These are phyloP conservation scores for Aplysina aerophoba DNA, from an alignment of 37 sponge, comb jelly and placozoan genomes.

Conservation along the genomic window DNA sequence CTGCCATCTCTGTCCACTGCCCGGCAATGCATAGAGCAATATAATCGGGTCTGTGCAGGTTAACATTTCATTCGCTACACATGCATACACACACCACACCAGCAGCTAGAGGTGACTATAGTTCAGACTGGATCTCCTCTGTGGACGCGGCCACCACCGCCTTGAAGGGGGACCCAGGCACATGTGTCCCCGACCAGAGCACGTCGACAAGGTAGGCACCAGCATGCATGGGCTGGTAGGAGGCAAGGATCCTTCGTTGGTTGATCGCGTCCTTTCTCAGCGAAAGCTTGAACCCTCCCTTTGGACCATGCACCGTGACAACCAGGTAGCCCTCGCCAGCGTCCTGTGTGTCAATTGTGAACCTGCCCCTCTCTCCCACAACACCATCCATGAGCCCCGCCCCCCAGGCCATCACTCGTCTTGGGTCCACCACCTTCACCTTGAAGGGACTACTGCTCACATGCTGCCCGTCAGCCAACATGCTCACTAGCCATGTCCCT, in stretches of 20 bases:
- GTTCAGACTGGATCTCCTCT: no score
- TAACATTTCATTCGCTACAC: no score
- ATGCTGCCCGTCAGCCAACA: neutral
- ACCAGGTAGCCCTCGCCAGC: slow-evolving; percentile 29
- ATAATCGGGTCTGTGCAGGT: no score
- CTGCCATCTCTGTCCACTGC: no score
- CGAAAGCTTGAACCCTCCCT: slow-evolving; percentile 8
- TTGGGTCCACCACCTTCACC: neutral
- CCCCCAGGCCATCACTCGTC: neutral
- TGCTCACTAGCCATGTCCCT: neutral
- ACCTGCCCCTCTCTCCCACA: slow-evolving; percentile 6
- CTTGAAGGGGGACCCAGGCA: slow-evolving; percentile 26
- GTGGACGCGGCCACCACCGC: neutral
- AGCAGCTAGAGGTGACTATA: no score
- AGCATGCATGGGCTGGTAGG: neutral
- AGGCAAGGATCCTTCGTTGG: neutral
- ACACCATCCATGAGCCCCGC: slow-evolving; percentile 18
- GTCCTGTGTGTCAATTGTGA: neutral
- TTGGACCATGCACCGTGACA: slow-evolving; percentile 12
- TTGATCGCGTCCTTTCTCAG: neutral
- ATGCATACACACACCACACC: no score
- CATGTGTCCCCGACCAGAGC: neutral
- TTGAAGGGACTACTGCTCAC: slow-evolving; percentile 10
- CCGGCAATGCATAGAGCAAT: no score
- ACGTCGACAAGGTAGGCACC: slow-evolving; percentile 23